A percentile compares a stretch with the other conserved stretches of the same genome.
Evolutionary conservation across 2,888 invertebrate genomes (phyloP).

Genomic region (Muscina levida): DNA sequence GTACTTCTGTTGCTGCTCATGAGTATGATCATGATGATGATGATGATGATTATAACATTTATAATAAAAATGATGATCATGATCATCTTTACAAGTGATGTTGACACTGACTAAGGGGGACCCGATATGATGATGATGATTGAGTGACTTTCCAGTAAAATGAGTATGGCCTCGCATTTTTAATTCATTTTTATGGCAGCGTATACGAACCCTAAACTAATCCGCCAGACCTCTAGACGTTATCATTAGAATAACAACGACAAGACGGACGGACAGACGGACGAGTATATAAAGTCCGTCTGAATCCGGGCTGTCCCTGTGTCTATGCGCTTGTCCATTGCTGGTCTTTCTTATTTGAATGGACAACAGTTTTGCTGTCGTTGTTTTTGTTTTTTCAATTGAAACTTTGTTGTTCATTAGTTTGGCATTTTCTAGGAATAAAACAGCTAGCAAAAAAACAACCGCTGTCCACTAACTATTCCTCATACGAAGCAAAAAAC

Average conservation of each 20-base stretch:
- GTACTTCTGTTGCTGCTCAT: conserved; percentile 18
- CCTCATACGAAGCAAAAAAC: neutral
- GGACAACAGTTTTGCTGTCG: neutral
- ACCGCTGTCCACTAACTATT: neutral
- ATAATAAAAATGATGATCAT: no score
- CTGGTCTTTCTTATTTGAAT: neutral
- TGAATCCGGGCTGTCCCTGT: neutral
- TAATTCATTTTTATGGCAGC: conserved; percentile 47
- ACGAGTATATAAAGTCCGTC: neutral
- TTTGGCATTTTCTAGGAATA: conserved; percentile 57
- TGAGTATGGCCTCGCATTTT: conserved; percentile 60
- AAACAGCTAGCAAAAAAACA: conserved; percentile 3
- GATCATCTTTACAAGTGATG: no score
- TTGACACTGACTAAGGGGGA: conserved; percentile 14
- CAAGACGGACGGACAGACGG: neutral
- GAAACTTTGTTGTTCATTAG: conserved; percentile 51
- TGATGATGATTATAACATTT: conserved; percentile 31
- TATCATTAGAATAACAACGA: conserved; percentile 45
- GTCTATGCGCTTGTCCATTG: neutral
- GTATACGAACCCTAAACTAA: conserved; percentile 9
- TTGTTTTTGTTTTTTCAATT: conserved; percentile 39
- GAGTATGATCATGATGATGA: conserved; percentile 47
- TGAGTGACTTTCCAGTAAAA: conserved; percentile 63
- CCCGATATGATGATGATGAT: conserved; percentile 56
- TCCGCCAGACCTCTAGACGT: conserved; percentile 58